These are phyloP conservation scores for Empidonax alnorum DNA, from an alignment of 2,113 vertebrate genomes.

Conservation along the genomic window DNA sequence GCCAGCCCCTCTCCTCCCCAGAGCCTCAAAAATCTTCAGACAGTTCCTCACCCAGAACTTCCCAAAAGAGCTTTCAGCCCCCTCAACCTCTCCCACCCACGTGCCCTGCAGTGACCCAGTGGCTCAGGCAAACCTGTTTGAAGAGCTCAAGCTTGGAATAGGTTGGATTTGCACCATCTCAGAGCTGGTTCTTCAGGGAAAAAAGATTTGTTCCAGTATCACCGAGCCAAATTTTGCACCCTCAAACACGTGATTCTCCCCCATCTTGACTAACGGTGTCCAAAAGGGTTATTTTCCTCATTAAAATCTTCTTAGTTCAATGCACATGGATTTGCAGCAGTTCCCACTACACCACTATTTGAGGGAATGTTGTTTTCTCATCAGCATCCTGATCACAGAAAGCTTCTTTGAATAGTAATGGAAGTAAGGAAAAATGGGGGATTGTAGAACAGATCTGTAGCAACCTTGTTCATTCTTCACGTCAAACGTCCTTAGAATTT, in stretches of 20 bases:
- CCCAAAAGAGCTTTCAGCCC: background rate
- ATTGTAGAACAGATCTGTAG: background rate
- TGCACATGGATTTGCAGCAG: background rate
- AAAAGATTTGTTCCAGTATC: background rate
- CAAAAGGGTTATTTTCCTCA: background rate
- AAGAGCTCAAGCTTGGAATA: background rate
- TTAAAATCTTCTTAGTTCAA: background rate
- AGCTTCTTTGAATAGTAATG: background rate
- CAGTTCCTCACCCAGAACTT: background rate
- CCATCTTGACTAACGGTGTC: background rate
- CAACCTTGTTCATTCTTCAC: background rate
- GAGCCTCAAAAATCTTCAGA: background rate
- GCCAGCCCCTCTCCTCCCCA: background rate
- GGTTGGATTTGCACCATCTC: accelerated
- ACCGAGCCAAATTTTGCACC: background rate
- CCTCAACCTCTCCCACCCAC: background rate
- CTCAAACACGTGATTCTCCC: background rate
- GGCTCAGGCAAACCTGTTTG: background rate
- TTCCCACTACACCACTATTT: background rate
- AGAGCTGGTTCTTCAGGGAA: background rate
- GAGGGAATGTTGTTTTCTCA: background rate
- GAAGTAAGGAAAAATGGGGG: background rate
- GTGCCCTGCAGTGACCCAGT: background rate
- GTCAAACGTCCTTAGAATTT: background rate
- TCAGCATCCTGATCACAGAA: background rate